Evolutionary conservation across 2,113 vertebrate genomes (phyloP), one percentile per base, ranked within the genome.

Genomic region (Rhabdornis inornatus): DNA sequence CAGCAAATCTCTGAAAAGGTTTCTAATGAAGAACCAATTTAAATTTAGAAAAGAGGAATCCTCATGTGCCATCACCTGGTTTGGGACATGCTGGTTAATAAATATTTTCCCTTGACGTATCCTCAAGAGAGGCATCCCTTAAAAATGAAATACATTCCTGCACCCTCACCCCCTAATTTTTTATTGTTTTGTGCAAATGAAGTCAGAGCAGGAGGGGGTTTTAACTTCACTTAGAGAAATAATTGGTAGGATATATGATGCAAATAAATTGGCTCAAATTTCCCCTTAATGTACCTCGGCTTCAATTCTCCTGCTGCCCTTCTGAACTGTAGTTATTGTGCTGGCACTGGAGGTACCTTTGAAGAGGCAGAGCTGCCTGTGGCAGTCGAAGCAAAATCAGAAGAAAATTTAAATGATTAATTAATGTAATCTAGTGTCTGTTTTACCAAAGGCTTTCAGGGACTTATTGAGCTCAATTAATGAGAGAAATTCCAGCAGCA

Each of bases 401-500:
- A 97, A 96, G 91, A 70, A 97, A 97, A 97, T 97, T 96, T 96
- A 90, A 96, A 97, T 97, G 96, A 97, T 97, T 97, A 97, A 97
- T 97, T 97, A 97, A 95, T 96, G 92, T 95, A 97, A 96, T 97
- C 95, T 93, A 88, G 88, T 80, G 90, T 94, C 96, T 97, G 94
- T 95, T 97, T 97, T 94, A 97, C 95, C 94, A 94, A 94, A 97
- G 97, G 94, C 94, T 97, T 97, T 95, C 27, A 50, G 90, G 94
- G 83, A 92, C 92, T 95, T 96, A 88, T 11, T 96, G 95, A 94
- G 88, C 83, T 95, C 83, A 2, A 92, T 97, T 97, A 96, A 97
- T 95, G 95, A 97, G 94, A 83, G 90, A 92, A 92, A 95, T 92
- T 97, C 69, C 88, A 92, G 61, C n/a, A 52, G 86, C 90, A 88